phyloP scores from a whole-genome alignment of 2,797 vertebrate genomes.

The Onychomys leucogaster region DNA sequence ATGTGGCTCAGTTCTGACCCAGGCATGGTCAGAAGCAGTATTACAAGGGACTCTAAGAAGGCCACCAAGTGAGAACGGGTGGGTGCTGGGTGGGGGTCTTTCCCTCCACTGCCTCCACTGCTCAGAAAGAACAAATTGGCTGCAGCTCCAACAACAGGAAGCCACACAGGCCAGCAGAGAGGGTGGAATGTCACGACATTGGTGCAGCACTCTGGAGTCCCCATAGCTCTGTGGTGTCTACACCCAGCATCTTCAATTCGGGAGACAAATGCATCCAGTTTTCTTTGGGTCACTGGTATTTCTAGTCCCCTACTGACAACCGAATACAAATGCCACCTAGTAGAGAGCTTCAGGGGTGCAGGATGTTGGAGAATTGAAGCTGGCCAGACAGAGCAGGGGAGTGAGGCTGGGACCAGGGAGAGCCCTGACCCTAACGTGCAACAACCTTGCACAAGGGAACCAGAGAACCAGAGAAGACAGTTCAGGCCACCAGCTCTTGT shows the following conservation, averaged over 20 bases:
- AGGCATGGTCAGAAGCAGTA: neutral
- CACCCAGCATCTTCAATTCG: neutral
- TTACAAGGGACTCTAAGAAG: neutral
- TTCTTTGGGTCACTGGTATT: neutral
- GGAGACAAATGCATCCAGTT: neutral
- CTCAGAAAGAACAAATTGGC: neutral
- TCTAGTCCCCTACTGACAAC: neutral
- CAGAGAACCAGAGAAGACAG: neutral
- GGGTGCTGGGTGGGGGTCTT: fast-evolving
- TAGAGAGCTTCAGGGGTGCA: neutral
- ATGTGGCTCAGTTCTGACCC: neutral
- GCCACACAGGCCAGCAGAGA: neutral
- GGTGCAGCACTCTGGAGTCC: neutral
- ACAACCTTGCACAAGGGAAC: neutral
- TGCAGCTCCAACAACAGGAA: neutral
- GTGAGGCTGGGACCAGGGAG: neutral
- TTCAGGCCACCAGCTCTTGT: neutral
- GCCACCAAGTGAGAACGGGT: neutral
- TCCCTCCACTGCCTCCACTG: neutral
- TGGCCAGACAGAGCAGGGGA: neutral
- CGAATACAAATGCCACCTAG: neutral
- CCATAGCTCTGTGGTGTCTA: neutral
- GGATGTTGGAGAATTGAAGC: neutral
- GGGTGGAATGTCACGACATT: neutral
- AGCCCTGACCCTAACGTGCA: neutral